A percentile compares a stretch with the other conserved stretches of the same genome.
These are phyloP conservation scores for Lagopus leucura DNA, from an alignment of 2,113 vertebrate species.

Conservation along the genomic window DNA sequence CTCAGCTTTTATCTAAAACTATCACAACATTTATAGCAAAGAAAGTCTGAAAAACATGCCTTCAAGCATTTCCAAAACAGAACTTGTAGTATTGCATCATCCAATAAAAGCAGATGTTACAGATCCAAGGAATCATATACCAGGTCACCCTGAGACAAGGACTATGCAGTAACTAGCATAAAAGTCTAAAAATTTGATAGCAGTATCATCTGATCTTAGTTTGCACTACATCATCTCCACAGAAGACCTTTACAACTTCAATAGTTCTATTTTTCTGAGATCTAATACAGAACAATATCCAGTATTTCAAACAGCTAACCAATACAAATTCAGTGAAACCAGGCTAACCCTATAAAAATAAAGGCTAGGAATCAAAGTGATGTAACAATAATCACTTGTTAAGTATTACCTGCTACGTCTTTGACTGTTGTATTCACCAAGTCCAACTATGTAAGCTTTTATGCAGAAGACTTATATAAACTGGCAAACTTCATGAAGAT, in stretches of 20 bases:
- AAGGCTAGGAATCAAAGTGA: not conserved
- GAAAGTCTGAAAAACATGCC: not conserved
- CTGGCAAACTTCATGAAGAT: not conserved
- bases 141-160: not conserved
- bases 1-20: not conserved
- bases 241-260: not conserved
- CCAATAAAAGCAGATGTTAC: not conserved
- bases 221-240: not conserved
- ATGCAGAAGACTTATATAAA: not conserved
- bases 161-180: not conserved
- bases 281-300: not conserved
- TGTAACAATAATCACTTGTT: not conserved
- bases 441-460: not conserved
- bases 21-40: not conserved
- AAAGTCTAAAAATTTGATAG: not conserved
- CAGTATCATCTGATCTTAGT: not conserved
- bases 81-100: not conserved
- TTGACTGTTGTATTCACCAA: not conserved
- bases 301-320: not conserved
- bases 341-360: not conserved
- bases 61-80: not conserved
- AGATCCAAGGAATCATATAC: not conserved
- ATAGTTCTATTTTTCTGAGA: not conserved
- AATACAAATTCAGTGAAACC: not conserved
- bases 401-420: not conserved